A percentile compares a stretch with the other conserved stretches of the same genome.
Conservation (phyloP, 1,140 invertebrate species). For the Chlorops oryzae region DNA sequence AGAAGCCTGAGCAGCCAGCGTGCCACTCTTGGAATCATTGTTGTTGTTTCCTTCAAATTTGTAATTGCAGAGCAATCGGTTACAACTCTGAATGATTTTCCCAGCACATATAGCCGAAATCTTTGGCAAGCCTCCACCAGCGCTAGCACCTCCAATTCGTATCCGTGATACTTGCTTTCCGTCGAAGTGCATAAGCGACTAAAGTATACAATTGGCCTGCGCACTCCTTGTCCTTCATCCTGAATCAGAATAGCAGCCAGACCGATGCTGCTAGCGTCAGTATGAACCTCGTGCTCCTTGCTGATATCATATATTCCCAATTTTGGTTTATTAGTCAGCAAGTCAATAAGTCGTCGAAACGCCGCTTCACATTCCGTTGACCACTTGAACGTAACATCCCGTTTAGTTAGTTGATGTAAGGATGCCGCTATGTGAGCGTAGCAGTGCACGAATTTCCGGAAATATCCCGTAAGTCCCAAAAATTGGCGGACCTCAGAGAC, state of each 20-base stretch:
- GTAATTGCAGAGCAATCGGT: constrained; percentile 37
- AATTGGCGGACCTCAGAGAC: constrained; percentile 33
- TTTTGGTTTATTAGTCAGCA: neutral
- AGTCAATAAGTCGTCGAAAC: neutral
- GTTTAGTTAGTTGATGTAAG: too few species aligned
- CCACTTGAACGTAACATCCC: constrained; percentile 12
- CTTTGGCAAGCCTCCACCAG: neutral
- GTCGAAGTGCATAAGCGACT: constrained; percentile 13
- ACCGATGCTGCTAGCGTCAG: constrained; percentile 26
- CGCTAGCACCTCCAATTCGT: constrained; percentile 24
- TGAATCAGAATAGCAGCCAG: constrained; percentile 30
- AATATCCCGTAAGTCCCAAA: constrained; percentile 22
- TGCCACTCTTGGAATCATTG: constrained; percentile 26
- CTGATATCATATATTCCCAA: neutral
- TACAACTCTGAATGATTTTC: constrained; percentile 38
- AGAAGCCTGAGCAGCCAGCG: too few species aligned
- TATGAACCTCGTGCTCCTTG: constrained; percentile 17
- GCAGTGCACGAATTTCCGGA: constrained; percentile 19
- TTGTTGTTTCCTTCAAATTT: constrained; percentile 27
- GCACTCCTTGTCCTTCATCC: constrained; percentile 12
- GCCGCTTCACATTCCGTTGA: constrained; percentile 3
- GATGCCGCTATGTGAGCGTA: constrained; percentile 18
- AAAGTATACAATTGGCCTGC: constrained; percentile 7
- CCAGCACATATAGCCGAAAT: constrained; percentile 39
- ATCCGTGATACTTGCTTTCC: constrained; percentile 30